Conservation (phyloP, 2,888 invertebrate species). For the Bugulina stolonifera region DNA sequence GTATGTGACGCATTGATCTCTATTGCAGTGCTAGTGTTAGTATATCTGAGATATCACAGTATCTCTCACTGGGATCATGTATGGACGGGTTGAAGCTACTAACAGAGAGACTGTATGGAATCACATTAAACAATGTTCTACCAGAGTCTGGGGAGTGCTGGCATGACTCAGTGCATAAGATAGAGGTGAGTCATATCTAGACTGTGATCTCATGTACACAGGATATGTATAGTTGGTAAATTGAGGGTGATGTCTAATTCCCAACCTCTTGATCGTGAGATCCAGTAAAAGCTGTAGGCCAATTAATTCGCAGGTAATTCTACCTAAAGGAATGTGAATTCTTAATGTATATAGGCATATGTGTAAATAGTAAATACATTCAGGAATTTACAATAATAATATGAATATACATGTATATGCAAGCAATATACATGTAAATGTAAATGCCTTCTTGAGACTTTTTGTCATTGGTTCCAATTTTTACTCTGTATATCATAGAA, state of each 20-base stretch:
- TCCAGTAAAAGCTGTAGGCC: background rate
- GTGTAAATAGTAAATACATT: background rate
- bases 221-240: background rate
- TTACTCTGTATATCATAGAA: no score
- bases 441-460: no score
- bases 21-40: background rate
- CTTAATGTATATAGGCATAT: background rate
- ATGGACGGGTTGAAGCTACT: conserved; percentile 93
- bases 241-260: no score
- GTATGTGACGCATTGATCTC: no score
- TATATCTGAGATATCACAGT: conserved; percentile 59
- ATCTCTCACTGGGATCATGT: conserved; percentile 82
- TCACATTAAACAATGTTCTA: conserved; percentile 68
- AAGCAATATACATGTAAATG: background rate
- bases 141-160: conserved; percentile 76
- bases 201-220: background rate
- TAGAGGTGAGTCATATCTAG: background rate
- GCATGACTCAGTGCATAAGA: conserved; percentile 81
- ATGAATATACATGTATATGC: background rate
- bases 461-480: no score
- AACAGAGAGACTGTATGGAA: conserved; percentile 70
- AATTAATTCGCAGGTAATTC: background rate
- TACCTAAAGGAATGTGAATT: no score
- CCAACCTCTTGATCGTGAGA: background rate
- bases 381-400: background rate